Conservation (phyloP, 53 echinoderm and acorn worm species). For the Actinopyga echinites region DNA sequence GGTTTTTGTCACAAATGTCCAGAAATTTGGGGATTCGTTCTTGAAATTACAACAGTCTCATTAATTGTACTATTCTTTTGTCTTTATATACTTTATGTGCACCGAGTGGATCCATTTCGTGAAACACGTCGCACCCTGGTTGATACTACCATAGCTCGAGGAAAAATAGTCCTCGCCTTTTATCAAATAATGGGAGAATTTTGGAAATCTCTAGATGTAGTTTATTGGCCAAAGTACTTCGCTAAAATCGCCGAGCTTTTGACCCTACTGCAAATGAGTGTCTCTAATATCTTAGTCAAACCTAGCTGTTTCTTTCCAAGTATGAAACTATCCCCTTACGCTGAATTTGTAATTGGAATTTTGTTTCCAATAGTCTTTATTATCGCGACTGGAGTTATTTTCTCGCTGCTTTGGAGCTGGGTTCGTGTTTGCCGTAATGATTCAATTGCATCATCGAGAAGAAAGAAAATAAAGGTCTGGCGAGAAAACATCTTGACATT, state of each 20-base stretch:
- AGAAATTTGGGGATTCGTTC: background rate
- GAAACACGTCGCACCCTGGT: background rate
- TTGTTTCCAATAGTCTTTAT: background rate
- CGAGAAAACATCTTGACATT: background rate
- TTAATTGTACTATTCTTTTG: background rate
- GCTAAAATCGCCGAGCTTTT: background rate
- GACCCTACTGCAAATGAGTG: background rate
- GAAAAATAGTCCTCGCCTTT: slow-evolving; percentile 21
- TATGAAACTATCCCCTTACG: background rate
- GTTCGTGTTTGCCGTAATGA: too few relatives aligned
- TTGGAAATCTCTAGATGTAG: background rate
- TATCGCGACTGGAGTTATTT: background rate
- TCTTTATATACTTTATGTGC: background rate
- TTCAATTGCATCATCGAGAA: background rate
- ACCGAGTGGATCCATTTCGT: background rate
- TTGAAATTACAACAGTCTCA: background rate
- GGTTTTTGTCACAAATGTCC: slow-evolving; percentile 24
- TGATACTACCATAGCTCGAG: background rate
- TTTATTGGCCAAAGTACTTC: background rate
- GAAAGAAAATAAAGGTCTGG: too few relatives aligned
- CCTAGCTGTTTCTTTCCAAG: background rate
- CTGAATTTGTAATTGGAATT: background rate
- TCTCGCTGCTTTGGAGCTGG: too few relatives aligned
- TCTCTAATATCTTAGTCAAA: background rate
- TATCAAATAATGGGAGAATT: slow-evolving; percentile 25